Base-by-base conservation (phyloP, 2,888 invertebrate genomes). In the Catocala nupta region DNA sequence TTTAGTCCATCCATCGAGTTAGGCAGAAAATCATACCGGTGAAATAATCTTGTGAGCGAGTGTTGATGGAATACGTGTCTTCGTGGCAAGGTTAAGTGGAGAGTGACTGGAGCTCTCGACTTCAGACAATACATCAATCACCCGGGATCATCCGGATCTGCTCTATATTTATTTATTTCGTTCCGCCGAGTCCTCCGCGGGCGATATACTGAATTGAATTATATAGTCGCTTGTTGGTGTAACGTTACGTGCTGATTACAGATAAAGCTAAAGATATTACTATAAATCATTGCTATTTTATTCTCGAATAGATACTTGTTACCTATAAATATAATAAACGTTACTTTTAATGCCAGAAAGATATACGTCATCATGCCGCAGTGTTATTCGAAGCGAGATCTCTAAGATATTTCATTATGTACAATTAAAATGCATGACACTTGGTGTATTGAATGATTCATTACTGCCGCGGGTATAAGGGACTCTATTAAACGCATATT, bases 81-180 rank as follows among this genome's bases (percentile, higher is more conserved):
- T 47, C n/a, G 10, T 10, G 52, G 13, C 63, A 64, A 70, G 66
- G 55, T 69, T 77, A 75, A 69, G 64, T 65, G 63, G 44, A 70
- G 59, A 56, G 55, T 54, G 62, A 68, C 68, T 59, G 71, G 59
- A 63, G 64, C 67, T 68, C 51, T 10, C 42, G 33, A 47, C 51
- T 56, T 62, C 75, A 78, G 78, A 75, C 81, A 74, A 78, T 78
- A 76, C 84, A 84, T 87, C 84, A 83, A 84, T 87, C 85, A 84
- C 70, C 48, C 43, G 55, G 81, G 83, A 85, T 85, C 83, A 83
- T 80, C 79, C 60, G 69, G 72, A 77, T 76, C 78, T 73, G 59
- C 76, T 82, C 70, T 76, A 77, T 81, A 80, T 84, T 82, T 85
- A 83, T 83, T 82, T 84, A 81, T 81, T 81, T 80, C 68, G 61